Percentiles rank a stretch among this genome's conserved stretches.
phyloP scores from a whole-genome alignment of 2,888 invertebrate species.

The Blomia tropicalis region DNA sequence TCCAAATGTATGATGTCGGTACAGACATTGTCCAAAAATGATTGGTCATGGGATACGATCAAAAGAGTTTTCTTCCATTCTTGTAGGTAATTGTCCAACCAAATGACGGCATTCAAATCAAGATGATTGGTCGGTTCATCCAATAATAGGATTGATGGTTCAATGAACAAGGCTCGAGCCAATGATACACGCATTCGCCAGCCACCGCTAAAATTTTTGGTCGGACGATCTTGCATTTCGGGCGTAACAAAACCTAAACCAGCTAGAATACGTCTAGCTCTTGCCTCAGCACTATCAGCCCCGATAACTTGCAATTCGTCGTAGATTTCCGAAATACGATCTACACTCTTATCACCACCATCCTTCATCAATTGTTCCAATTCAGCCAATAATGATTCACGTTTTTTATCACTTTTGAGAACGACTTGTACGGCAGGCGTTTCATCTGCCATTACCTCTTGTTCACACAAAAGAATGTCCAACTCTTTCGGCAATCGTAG shows the following conservation, averaged over 20 bases:
- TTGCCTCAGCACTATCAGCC: slow-evolving; percentile 91
- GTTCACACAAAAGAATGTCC: slow-evolving; percentile 90
- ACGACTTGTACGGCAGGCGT: slow-evolving; percentile 82
- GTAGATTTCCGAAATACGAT: slow-evolving; percentile 49
- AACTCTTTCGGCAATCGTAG: slow-evolving; percentile 90
- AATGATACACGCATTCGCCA: slow-evolving; percentile 99
- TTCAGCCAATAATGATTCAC: slow-evolving; percentile 62
- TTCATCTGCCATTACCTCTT: slow-evolving; percentile 85
- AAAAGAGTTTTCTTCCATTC: slow-evolving; percentile 96
- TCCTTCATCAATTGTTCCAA: slow-evolving; percentile 67
- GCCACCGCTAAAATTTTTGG: slow-evolving; percentile 54
- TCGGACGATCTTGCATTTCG: slow-evolving; percentile 64
- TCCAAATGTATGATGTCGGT: slow-evolving; percentile 97
- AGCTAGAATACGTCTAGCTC: slow-evolving; percentile 83
- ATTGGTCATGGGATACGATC: slow-evolving; percentile 97
- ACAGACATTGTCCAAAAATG: slow-evolving; percentile 97
- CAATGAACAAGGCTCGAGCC: slow-evolving; percentile 85
- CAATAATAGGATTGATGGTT: slow-evolving; percentile 85
- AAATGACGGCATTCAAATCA: slow-evolving; percentile 97
- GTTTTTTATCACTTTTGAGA: slow-evolving; percentile 76
- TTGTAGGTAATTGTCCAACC: slow-evolving; percentile 97
- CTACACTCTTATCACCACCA: slow-evolving; percentile 39
- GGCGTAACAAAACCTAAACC: slow-evolving; percentile 77
- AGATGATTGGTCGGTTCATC: slow-evolving; percentile 99
- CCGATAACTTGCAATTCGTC: slow-evolving; percentile 87